These are phyloP conservation scores for Gila orcuttii DNA, from an alignment of 2,113 vertebrate genomes.

Conservation along the genomic window DNA sequence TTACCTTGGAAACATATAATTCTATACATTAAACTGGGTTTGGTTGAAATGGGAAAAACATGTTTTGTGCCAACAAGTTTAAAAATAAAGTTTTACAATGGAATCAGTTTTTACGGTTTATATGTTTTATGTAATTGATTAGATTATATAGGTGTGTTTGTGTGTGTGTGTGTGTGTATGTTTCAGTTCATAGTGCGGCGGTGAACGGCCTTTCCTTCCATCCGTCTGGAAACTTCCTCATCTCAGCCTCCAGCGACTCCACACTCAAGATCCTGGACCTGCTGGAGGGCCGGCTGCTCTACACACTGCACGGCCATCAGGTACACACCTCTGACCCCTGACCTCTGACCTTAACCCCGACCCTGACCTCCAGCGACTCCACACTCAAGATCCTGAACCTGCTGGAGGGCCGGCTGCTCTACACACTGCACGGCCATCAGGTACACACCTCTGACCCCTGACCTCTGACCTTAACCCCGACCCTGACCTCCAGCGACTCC, in stretches of 20 bases:
- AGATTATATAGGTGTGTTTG: no score
- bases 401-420: conserved; percentile 90
- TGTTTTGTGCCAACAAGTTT: no score
- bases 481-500: conserved; percentile 70
- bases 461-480: no score
- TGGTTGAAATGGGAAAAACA: no score
- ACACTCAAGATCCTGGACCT: conserved; percentile 95
- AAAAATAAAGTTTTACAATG: no score
- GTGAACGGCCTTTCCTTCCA: conserved; percentile 95
- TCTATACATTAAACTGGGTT: no score
- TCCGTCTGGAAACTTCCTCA: conserved; percentile 87
- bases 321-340: conserved; percentile 46
- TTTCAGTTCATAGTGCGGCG: conserved; percentile 85
- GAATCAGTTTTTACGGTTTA: no score
- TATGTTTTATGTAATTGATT: no score
- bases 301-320: conserved; percentile 96
- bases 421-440: conserved; percentile 96
- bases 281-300: conserved; percentile 90
- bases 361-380: conserved; percentile 83
- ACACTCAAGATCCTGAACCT: conserved; percentile 95
- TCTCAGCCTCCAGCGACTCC: conserved; percentile 93
- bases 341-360: no score
- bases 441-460: conserved; percentile 46
- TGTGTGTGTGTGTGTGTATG: not conserved
- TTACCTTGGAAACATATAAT: no score